phyloP scores from a whole-genome alignment of 2,888 invertebrate genomes.

The Cephus sareptanus region DNA sequence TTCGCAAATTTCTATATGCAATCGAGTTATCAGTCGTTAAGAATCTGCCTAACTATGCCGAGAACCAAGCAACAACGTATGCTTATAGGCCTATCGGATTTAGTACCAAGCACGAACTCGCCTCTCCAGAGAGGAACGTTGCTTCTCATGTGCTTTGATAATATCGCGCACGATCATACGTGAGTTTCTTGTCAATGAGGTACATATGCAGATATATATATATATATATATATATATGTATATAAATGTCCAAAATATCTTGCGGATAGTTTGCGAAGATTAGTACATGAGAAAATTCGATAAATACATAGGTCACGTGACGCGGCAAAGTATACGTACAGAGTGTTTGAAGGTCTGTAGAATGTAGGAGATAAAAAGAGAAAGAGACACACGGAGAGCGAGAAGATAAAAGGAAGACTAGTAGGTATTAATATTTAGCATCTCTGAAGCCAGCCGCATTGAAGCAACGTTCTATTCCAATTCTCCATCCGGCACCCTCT shows the following conservation, averaged over 20 bases:
- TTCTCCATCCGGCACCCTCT: constrained; percentile 23
- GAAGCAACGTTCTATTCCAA: constrained; percentile 59
- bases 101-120: background rate
- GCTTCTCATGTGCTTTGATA: background rate
- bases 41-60: constrained; percentile 7
- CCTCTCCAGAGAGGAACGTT: background rate
- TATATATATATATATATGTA: background rate
- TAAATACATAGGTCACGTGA: background rate
- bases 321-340: no score
- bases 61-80: background rate
- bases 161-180: background rate
- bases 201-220: background rate
- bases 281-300: background rate
- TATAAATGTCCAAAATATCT: background rate
- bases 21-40: constrained; percentile 19
- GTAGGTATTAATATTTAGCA: constrained; percentile 66
- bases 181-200: background rate
- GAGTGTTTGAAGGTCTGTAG: background rate
- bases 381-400: constrained; percentile 33
- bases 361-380: constrained; percentile 28
- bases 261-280: background rate
- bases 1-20: background rate
- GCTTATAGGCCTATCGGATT: background rate
- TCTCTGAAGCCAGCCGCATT: constrained; percentile 62
- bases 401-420: constrained; percentile 61